A percentile compares a stretch with the other conserved stretches of the same genome.
Evolutionary conservation across 2,888 invertebrate genomes (phyloP).

Genomic region (Acholoe squamosa): DNA sequence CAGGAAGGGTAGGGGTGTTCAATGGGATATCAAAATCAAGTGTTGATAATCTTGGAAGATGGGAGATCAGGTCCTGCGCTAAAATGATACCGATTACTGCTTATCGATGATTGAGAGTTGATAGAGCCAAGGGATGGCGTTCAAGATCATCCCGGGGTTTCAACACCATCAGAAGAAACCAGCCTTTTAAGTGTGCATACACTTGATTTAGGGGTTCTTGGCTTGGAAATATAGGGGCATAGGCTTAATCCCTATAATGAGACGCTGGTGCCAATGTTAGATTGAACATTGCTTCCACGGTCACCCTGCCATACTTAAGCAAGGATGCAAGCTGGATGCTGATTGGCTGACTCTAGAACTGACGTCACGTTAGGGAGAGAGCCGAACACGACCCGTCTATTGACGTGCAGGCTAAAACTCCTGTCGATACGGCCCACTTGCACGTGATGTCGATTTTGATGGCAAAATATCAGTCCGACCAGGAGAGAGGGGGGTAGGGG

Average conservation of each 20-base stretch:
- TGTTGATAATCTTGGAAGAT: too few relatives aligned
- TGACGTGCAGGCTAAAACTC: conserved; percentile 16
- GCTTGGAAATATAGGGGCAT: too few relatives aligned
- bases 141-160: too few relatives aligned
- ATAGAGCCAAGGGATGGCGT: too few relatives aligned
- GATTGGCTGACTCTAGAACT: not conserved
- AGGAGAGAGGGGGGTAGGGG: not conserved
- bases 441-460: conserved; percentile 47
- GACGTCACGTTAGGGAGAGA: conserved; percentile 19
- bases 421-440: conserved; percentile 17
- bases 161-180: too few relatives aligned
- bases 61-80: too few relatives aligned
- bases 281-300: conserved; percentile 4
- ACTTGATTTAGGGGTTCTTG: too few relatives aligned
- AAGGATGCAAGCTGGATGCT: not conserved
- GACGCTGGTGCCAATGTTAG: not conserved
- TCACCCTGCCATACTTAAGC: not conserved
- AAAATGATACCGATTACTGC: too few relatives aligned
- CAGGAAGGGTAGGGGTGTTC: too few relatives aligned
- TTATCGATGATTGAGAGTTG: too few relatives aligned
- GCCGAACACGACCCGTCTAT: conserved; percentile 23
- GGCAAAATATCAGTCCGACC: conserved; percentile 34
- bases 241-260: not conserved
- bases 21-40: too few relatives aligned
- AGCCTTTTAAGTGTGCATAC: too few relatives aligned